A percentile compares a stretch with the other conserved stretches of the same genome.
These are phyloP conservation scores for Rhombomys opimus DNA, from an alignment of 2,113 vertebrate species.

Conservation along the genomic window DNA sequence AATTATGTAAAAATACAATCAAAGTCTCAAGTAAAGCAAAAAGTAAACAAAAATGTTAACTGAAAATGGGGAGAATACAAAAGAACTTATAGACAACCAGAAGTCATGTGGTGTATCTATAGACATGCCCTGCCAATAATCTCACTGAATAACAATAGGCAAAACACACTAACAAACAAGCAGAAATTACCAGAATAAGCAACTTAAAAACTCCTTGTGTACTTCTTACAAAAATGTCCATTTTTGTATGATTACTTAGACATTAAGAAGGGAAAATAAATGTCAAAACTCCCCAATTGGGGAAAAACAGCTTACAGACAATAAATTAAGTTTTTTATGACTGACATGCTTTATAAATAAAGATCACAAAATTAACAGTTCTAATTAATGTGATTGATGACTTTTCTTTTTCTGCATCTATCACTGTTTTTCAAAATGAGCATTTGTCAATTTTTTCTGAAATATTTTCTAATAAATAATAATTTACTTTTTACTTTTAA, in stretches of 20 bases:
- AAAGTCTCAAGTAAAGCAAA: constrained; percentile 20
- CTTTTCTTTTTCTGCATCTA: neutral
- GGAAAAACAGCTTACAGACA: neutral
- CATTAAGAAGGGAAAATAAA: neutral
- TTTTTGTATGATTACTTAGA: neutral
- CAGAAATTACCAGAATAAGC: neutral
- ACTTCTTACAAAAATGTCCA: neutral
- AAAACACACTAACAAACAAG: neutral
- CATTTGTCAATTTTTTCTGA: neutral
- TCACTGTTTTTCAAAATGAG: neutral
- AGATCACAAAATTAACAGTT: neutral
- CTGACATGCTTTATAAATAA: neutral
- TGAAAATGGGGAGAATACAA: neutral
- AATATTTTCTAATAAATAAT: neutral
- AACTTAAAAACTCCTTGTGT: neutral
- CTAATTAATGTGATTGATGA: neutral
- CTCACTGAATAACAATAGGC: neutral
- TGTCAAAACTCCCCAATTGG: neutral
- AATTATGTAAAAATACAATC: neutral
- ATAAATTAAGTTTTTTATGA: neutral
- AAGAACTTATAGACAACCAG: neutral
- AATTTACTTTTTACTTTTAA: neutral
- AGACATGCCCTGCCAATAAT: neutral
- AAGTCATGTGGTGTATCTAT: neutral
- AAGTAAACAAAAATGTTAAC: neutral